Percentiles rank a stretch among this genome's conserved stretches.
Evolutionary conservation across 2,888 invertebrate genomes (phyloP).

Genomic region (Kryphioiulus occultus): DNA sequence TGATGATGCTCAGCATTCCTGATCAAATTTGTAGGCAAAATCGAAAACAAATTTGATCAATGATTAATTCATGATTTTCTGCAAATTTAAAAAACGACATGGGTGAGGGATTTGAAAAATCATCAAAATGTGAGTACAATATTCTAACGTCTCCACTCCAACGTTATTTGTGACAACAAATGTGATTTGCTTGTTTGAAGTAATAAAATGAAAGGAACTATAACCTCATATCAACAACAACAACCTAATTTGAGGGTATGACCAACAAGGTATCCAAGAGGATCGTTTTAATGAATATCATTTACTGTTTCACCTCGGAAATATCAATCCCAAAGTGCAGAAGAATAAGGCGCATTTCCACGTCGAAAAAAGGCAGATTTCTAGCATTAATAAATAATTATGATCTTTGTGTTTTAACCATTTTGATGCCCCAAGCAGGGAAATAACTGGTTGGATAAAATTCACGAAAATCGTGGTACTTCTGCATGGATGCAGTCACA

Average conservation of each 20-base stretch:
- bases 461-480: slow-evolving; percentile 17
- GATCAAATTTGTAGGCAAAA: too few relatives aligned
- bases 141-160: not conserved
- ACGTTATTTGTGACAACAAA: not conserved
- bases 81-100: too few relatives aligned
- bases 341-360: not conserved
- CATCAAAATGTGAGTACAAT: too few relatives aligned
- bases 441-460: not conserved
- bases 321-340: not conserved
- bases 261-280: not conserved
- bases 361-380: not conserved
- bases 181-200: not conserved
- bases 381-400: slow-evolving; percentile 16
- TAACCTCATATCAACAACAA: not conserved
- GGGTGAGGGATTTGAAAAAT: too few relatives aligned
- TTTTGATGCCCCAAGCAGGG: not conserved
- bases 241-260: slow-evolving; percentile 6
- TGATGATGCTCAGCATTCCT: too few relatives aligned
- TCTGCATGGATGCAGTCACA: not conserved
- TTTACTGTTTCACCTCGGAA: not conserved
- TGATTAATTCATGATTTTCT: too few relatives aligned
- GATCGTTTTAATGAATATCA: not conserved
- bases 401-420: slow-evolving; percentile 39
- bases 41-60: too few relatives aligned
- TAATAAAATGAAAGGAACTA: not conserved